Evolutionary conservation across 2,113 vertebrate genomes (phyloP), one percentile per base, ranked within the genome.

Genomic region (Anoura caudifer): DNA sequence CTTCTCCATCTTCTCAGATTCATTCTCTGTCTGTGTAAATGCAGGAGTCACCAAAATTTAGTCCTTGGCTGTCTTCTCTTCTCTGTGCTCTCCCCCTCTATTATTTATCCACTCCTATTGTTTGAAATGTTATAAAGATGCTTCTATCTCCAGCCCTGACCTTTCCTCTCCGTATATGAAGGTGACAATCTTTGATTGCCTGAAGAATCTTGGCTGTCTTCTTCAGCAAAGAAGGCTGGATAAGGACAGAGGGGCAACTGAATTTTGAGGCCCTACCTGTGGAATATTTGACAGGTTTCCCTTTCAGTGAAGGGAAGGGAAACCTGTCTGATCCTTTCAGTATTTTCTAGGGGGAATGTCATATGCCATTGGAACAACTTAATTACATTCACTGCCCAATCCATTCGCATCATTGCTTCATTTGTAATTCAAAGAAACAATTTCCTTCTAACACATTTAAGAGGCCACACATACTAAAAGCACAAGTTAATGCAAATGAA

Each of bases 371-470:
- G 41, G 65, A 26, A 95, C 90, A 95, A 69, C 2, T 82, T 56
- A 69, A 92, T 80, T 87, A 33, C 36, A 70, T 79, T 90, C 31
- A 31, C 2, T 56, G 59, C 7, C 17, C 52, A 95, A 56, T 91
- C 41, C 59, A 85, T 33, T 82, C 26, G 47, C 15, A 47, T 50
- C 73, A 56, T n/a, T 89, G 19, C n/a, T 86, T 91, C 24, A 56
- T 38, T 93, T 76, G 52, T 77, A 88, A 95, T 86, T 77, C 54
- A 85, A 73, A 91, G 69, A 88, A 87, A 81, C 5, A 59, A 31
- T 47, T 93, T 88, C 3, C 10, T 87, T 84, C 12, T 95, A 52
- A 61, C 54, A 41, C 77, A 36, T 77, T 93, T 70, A 83, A 38
- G 33, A 54, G 17, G 24, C 6, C 43, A 65, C 28, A 80, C 4